Evolutionary conservation across 2,797 vertebrate genomes (phyloP).

Genomic region (Ctenosaura bakeri): DNA sequence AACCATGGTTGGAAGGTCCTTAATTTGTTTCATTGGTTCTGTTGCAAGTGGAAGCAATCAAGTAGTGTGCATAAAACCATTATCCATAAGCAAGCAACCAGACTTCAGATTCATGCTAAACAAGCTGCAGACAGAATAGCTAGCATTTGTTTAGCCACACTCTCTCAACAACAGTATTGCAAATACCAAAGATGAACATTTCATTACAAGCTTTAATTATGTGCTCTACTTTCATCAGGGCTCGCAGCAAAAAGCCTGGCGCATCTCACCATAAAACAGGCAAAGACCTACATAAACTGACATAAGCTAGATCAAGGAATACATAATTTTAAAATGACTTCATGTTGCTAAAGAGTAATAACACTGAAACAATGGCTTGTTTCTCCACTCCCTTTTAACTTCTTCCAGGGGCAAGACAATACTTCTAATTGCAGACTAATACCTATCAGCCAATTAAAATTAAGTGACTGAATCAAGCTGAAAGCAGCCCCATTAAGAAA

Average conservation of each 20-base stretch:
- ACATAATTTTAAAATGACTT: not conserved
- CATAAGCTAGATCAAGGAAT: not conserved
- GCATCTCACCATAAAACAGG: not conserved
- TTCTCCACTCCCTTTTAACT: not conserved
- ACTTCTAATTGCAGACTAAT: conserved; percentile 2
- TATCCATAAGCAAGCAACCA: not conserved
- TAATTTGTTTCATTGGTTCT: not conserved
- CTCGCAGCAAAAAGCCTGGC: not conserved
- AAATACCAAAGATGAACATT: not conserved
- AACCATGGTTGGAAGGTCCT: not conserved
- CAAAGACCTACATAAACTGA: not conserved
- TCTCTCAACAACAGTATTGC: not conserved
- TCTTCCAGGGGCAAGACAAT: not conserved
- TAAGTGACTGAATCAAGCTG: not conserved
- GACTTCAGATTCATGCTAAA: not conserved
- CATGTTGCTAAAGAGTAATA: not conserved
- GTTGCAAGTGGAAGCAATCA: not conserved
- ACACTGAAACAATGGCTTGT: not conserved
- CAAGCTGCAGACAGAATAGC: not conserved
- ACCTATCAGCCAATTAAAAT: not conserved
- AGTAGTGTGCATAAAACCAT: not conserved
- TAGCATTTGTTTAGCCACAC: not conserved
- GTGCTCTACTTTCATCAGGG: not conserved
- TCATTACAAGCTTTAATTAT: not conserved
- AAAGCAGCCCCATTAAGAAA: not conserved